Evolutionary conservation across 2,797 vertebrate species (phyloP), one percentile per base, ranked within the genome.

Genomic region (Smutsia temminckii): DNA sequence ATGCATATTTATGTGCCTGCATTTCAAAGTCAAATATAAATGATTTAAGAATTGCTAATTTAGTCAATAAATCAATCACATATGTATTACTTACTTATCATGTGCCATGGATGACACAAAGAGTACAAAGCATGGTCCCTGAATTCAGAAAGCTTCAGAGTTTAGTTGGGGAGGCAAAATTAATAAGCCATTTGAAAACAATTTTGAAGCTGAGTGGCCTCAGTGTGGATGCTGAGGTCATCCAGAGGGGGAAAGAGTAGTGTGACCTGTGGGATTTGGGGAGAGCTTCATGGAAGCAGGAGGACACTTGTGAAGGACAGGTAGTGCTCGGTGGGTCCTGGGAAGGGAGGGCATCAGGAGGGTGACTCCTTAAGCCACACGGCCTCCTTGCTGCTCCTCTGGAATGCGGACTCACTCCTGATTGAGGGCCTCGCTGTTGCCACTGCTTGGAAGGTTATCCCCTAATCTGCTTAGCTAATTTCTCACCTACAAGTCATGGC

Each of bases 21-120:
- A 10, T 92, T 92, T 85, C 34, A 63, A 80, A 53, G 29, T 72
- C 75, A 80, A 77, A 53, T 51, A 72, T n/a, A 85, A 92, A 77
- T 80, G 10, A 63, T 57, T 92, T 59, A 87, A 66, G 49, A 90
- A 72, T 90, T 78, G 13, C n/a, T 92, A 34, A 71, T 71, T 78
- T 64, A 64, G 46, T 79, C 42, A 53, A 34, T 75, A 66, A 79
- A 64, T 80, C 71, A 93, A 32, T 66, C 13, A 20, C 59, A 75
- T 74, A n/a, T 91, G 64, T 87, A 25, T 87, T 84, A 37, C 55
- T 68, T 51, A 63, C 37, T 51, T 75, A 59, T 10, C 59, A n/a
- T 13, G 20, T 66, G 18, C 12, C 13, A 1, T 20, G n/a, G 57
- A 42, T 68, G 63, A 72, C 51, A 51, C 42, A 84, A 81, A 53